Percentiles rank a stretch among this genome's conserved stretches.
phyloP scores from a whole-genome alignment of 2,888 invertebrate species.

The Lampropteryx suffumata region DNA sequence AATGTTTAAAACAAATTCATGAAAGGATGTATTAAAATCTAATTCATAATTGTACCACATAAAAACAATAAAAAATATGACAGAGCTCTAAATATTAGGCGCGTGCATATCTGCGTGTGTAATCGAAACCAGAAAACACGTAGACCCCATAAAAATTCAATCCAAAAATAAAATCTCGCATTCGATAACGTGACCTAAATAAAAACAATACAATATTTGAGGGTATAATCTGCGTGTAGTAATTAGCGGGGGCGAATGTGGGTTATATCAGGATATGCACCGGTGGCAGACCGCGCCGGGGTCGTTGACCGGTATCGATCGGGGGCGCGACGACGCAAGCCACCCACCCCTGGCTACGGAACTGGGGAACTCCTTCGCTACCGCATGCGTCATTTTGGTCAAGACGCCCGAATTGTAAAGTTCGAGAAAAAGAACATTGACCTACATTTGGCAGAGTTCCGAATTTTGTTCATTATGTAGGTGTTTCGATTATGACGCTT shows the following conservation, averaged over 20 bases:
- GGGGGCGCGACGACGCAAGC: slow-evolving; percentile 61
- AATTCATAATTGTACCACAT: too few relatives aligned
- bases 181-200: slow-evolving; percentile 53
- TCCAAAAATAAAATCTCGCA: slow-evolving; percentile 21
- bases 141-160: slow-evolving; percentile 20
- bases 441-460: slow-evolving; percentile 28
- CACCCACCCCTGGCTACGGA: slow-evolving; percentile 44
- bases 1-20: too few relatives aligned
- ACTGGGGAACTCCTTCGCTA: slow-evolving; percentile 56
- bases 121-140: too few relatives aligned
- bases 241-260: slow-evolving; percentile 71
- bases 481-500: slow-evolving; percentile 1
- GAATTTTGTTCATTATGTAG: slow-evolving; percentile 5
- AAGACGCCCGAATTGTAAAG: slow-evolving; percentile 40
- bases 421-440: slow-evolving; percentile 36
- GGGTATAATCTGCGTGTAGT: slow-evolving; percentile 60
- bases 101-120: too few relatives aligned
- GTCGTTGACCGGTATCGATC: slow-evolving; percentile 81
- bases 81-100: too few relatives aligned
- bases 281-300: slow-evolving; percentile 69
- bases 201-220: slow-evolving; percentile 56
- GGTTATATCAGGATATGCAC: slow-evolving; percentile 63
- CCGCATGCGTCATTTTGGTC: slow-evolving; percentile 78
- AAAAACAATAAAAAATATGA: too few relatives aligned
- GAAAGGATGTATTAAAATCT: too few relatives aligned